A percentile compares a stretch with the other conserved stretches of the same genome.
These are phyloP conservation scores for Calyptommatus sinebrachiatus DNA, from an alignment of 2,113 vertebrate genomes.

Conservation along the genomic window DNA sequence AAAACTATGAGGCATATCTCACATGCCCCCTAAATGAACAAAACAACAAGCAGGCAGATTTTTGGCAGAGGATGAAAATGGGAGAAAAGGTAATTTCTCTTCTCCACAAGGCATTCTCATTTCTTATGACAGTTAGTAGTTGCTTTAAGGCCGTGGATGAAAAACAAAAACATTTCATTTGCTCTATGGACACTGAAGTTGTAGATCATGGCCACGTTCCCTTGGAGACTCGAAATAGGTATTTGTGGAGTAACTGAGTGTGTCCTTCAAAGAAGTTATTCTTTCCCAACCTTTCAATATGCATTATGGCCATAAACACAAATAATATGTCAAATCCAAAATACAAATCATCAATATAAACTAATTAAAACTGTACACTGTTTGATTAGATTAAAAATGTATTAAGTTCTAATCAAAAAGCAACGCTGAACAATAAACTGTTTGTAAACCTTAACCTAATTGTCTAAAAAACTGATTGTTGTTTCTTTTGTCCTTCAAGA, in stretches of 20 bases:
- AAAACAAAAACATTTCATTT: slow-evolving; percentile 57
- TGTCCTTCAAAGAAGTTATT: slow-evolving; percentile 40
- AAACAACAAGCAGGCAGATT: rapidly evolving
- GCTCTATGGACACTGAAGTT: slow-evolving; percentile 30
- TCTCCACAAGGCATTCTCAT: background rate
- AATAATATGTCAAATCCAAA: too few relatives aligned
- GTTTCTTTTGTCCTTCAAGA: too few relatives aligned
- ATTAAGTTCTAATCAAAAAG: too few relatives aligned
- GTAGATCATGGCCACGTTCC: slow-evolving; percentile 57
- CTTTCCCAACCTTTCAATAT: slow-evolving; percentile 34
- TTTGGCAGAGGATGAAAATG: background rate
- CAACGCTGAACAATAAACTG: too few relatives aligned
- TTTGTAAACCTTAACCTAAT: too few relatives aligned
- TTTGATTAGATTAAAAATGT: too few relatives aligned
- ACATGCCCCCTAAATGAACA: background rate
- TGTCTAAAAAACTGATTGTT: too few relatives aligned
- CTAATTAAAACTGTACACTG: too few relatives aligned
- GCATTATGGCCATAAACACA: too few relatives aligned
- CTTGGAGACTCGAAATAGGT: slow-evolving; percentile 38
- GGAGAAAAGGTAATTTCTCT: slow-evolving; percentile 30
- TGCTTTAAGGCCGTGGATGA: slow-evolving; percentile 37
- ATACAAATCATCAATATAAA: too few relatives aligned
- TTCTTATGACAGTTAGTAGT: slow-evolving; percentile 35
- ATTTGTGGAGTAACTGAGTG: slow-evolving; percentile 18
- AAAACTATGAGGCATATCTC: background rate